Conservation (phyloP, 2,888 invertebrate species). For the Zygothrica quintamaculata region DNA sequence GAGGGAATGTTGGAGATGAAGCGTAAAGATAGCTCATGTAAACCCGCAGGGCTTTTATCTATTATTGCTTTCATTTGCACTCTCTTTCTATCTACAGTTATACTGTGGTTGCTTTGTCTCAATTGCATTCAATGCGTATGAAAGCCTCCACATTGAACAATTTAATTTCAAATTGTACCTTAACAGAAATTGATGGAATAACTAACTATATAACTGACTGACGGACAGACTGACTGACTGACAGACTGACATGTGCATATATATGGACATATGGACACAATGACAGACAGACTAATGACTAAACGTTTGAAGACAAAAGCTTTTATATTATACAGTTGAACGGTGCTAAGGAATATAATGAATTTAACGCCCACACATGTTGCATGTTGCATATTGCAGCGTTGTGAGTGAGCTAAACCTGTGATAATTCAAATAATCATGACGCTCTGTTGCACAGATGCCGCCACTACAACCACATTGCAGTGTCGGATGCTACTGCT, state of each 20-base stretch:
- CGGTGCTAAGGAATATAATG: conserved; percentile 55
- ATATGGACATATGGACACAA: neutral
- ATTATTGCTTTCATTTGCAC: neutral
- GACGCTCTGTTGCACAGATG: conserved; percentile 31
- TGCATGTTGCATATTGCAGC: conserved; percentile 11
- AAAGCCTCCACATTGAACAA: conserved; percentile 20
- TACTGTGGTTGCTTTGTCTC: neutral
- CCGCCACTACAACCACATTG: conserved; percentile 54
- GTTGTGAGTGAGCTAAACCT: conserved; percentile 50
- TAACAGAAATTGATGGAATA: conserved; percentile 10
- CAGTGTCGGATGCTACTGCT: conserved; percentile 53
- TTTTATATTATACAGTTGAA: conserved; percentile 44
- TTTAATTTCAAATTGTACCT: conserved; percentile 43
- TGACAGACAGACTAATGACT: conserved; percentile 9
- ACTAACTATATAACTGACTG: neutral
- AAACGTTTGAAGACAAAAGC: conserved; percentile 43
- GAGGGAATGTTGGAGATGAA: conserved; percentile 8
- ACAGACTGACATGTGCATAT: conserved; percentile 3
- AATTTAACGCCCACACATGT: conserved; percentile 51
- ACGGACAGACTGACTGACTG: conserved; percentile 5
- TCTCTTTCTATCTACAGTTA: neutral
- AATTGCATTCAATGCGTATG: conserved; percentile 16
- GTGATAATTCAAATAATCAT: conserved; percentile 75
- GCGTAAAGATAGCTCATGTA: conserved; percentile 35
- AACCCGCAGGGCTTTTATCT: conserved; percentile 6